phyloP scores from a whole-genome alignment of 2,797 vertebrate species.

The Periophthalmus magnuspinnatus region DNA sequence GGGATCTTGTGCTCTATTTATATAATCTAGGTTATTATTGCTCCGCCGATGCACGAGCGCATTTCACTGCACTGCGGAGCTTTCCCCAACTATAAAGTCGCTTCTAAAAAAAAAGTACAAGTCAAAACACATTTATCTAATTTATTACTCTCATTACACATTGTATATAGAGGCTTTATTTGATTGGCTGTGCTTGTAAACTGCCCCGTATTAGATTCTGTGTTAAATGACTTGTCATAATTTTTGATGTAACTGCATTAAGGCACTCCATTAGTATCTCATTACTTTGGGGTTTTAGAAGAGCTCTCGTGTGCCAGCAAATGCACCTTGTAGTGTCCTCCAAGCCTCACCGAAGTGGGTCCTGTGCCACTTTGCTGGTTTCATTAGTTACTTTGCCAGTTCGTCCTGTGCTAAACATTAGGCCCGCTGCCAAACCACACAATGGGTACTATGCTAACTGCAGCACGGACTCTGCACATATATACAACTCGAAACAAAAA shows the following conservation, averaged over 20 bases:
- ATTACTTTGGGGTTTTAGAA: neutral
- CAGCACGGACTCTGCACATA: slow-evolving; percentile 59
- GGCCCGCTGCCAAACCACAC: slow-evolving; percentile 60
- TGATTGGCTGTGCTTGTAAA: slow-evolving; percentile 9
- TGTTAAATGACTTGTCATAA: slow-evolving; percentile 15
- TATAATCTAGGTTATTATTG: neutral
- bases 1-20: neutral
- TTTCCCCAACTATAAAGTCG: neutral
- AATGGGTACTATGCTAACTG: slow-evolving; percentile 62
- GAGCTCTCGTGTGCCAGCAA: slow-evolving; percentile 18
- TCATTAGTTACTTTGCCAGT: slow-evolving; percentile 58
- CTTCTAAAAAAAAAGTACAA: slow-evolving; percentile 7
- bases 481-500: slow-evolving; percentile 16
- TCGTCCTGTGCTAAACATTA: slow-evolving; percentile 60
- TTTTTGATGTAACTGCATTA: slow-evolving; percentile 24
- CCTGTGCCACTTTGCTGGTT: slow-evolving; percentile 41
- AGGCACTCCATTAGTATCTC: slow-evolving; percentile 18
- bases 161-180: slow-evolving; percentile 14
- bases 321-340: slow-evolving; percentile 41
- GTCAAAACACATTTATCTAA: slow-evolving; percentile 9
- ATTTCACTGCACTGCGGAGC: neutral
- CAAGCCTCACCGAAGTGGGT: slow-evolving; percentile 34
- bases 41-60: neutral
- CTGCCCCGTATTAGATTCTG: neutral
- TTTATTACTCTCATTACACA: slow-evolving; percentile 10